Evolutionary conservation across 92 coral and sea anemone species (phyloP).

Genomic region (Zoanthus sansibaricus): DNA sequence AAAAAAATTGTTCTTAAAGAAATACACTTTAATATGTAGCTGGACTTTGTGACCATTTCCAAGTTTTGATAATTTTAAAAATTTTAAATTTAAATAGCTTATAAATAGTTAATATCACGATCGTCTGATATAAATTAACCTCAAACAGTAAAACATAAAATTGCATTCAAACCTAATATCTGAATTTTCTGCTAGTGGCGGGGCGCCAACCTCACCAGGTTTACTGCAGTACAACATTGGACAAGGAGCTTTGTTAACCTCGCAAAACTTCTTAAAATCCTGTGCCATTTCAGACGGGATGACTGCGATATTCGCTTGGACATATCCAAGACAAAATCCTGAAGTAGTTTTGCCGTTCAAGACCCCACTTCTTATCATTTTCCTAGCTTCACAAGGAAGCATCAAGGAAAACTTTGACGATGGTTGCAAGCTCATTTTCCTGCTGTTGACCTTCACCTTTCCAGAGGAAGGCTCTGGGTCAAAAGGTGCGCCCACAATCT

Average conservation of each 20-base stretch:
- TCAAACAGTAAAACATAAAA: no score
- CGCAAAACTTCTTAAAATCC: slow-evolving; percentile 29
- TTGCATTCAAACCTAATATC: slow-evolving; percentile 15
- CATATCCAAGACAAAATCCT: slow-evolving; percentile 32
- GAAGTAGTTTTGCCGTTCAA: slow-evolving; percentile 32
- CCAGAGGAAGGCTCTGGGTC: no score
- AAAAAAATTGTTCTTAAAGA: no score
- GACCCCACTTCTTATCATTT: background rate
- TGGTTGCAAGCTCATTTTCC: background rate
- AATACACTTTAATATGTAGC: no score
- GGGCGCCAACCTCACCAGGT: slow-evolving; percentile 23
- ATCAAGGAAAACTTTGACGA: background rate
- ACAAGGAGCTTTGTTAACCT: slow-evolving; percentile 23
- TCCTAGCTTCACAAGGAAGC: background rate
- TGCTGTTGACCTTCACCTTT: no score
- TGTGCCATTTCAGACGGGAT: slow-evolving; percentile 10
- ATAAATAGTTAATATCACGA: no score
- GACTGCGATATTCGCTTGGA: slow-evolving; percentile 24
- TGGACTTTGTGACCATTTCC: no score
- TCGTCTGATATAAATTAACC: no score
- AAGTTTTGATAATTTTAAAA: no score
- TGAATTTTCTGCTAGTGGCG: slow-evolving; percentile 25
- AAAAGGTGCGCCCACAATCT: no score
- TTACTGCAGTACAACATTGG: slow-evolving; percentile 18
- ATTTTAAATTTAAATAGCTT: no score